phyloP scores from a whole-genome alignment of 2,113 vertebrate genomes.

The Ia io region DNA sequence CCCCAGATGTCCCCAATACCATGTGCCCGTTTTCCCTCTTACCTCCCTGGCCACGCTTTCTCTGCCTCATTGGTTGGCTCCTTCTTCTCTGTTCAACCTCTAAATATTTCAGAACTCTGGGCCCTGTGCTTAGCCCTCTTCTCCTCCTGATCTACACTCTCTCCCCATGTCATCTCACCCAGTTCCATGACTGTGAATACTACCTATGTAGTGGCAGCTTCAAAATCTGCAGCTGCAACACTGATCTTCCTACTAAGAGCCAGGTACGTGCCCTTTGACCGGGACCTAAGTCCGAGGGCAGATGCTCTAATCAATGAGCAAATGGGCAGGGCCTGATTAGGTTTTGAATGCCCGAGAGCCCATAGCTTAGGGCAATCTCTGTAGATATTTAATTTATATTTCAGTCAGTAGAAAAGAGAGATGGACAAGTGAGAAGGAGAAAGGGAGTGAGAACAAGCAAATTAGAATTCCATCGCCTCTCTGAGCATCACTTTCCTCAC shows the following conservation, averaged over 20 bases:
- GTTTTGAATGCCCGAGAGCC: not conserved
- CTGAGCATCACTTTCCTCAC: not conserved
- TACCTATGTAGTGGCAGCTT: not conserved
- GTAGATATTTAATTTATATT: not conserved
- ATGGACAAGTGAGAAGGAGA: not conserved
- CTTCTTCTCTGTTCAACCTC: not conserved
- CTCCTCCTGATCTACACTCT: not conserved
- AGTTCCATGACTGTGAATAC: not conserved
- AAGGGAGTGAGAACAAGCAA: not conserved
- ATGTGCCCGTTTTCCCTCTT: not conserved
- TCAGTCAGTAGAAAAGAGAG: not conserved
- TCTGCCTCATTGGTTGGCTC: not conserved
- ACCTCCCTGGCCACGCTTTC: not conserved
- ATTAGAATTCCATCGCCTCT: not conserved
- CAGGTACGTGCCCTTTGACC: no score
- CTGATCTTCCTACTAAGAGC: not conserved
- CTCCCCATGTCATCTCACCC: not conserved
- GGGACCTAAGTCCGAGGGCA: no score
- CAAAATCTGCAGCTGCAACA: not conserved
- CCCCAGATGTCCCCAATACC: not conserved
- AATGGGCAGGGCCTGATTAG: not conserved
- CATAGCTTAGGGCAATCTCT: not conserved
- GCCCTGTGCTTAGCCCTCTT: not conserved
- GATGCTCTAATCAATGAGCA: no score
- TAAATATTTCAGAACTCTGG: not conserved